phyloP scores from a whole-genome alignment of 2,888 invertebrate genomes.

The Eustalomyia histrio region DNA sequence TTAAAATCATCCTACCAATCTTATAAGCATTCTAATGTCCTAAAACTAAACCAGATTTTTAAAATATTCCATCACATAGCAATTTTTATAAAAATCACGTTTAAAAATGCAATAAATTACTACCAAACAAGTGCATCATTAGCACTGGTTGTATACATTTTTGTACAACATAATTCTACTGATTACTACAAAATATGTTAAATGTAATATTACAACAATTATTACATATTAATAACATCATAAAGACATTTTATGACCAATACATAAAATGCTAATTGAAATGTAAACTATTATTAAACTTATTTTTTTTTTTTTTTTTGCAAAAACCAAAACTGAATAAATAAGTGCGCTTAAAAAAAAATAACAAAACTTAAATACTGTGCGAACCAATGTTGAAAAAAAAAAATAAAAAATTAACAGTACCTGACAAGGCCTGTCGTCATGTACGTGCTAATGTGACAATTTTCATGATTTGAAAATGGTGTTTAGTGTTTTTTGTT shows the following conservation, averaged over 20 bases:
- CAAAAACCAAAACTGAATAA: background rate
- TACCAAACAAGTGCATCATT: no score
- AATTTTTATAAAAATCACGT: no score
- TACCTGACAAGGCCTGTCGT: conserved; percentile 45
- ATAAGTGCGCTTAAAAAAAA: background rate
- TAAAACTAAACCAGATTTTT: no score
- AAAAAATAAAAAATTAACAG: conserved; percentile 30
- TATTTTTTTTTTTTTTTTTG: background rate
- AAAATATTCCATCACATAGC: no score
- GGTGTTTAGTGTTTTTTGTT: conserved; percentile 6
- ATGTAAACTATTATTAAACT: conserved; percentile 31
- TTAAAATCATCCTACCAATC: no score
- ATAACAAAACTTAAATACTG: conserved; percentile 1
- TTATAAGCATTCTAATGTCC: no score
- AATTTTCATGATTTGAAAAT: conserved; percentile 55
- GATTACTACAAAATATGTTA: background rate
- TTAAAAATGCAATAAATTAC: no score
- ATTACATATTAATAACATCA: conserved; percentile 19
- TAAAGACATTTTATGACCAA: conserved; percentile 40
- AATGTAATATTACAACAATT: conserved; percentile 9
- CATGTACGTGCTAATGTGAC: conserved; percentile 61
- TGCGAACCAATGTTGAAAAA: background rate
- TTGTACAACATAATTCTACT: background rate
- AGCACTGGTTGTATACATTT: background rate
- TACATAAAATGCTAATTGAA: conserved; percentile 52